Base-by-base conservation (phyloP, 2,888 invertebrate genomes). In the Sesamia inferens region DNA sequence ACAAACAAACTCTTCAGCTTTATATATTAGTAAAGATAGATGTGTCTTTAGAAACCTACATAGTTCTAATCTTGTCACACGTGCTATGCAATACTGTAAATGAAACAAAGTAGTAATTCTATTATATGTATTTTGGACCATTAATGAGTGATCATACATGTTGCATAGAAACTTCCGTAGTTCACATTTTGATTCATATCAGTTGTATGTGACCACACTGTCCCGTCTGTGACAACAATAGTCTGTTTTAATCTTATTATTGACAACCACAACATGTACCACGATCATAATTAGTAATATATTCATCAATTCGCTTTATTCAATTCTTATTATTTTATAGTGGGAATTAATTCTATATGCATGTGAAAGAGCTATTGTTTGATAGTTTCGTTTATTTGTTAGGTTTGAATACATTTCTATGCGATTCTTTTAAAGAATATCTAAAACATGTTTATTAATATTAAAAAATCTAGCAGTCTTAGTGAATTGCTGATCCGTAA, bases 301-400 rank as follows among this genome's bases (percentile, higher is more conserved):
- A 82, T 63, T 78, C 68, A 82, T 69, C 47, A 65, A 71, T 71
- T 64, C 62, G 22, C 24, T 72, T 72, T 68, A 64, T 78, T 78
- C 44, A 16, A 67, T 68, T 63, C 58, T 62, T 63, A 77, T 78
- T 77, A 67, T 66, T 69, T 44, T 13, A 68, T 58, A 19, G 7
- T 19, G n/a, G 5, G 65, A 75, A 63, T 63, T 63, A 58, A 66
- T 55, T 58, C 44, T 19, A 68, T 7, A 70, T 70, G 51, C 14
- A n/a, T 39, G 55, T 10, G n/a, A n/a, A 22, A 42, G 22, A 0
- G n/a, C 2, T 76, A 31, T 58, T 64, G 31, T 54, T 16, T 47
- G 16, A 42, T 67, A 5, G n/a, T 31, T 74, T 8, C 13, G 1
- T 59, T 22, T 1, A 7, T 44, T 59, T 39, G 19, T 55, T 55